Evolutionary conservation across 1,140 invertebrate genomes (phyloP), one percentile per base, ranked within the genome.

Genomic region (Belonocnema kinseyi): DNA sequence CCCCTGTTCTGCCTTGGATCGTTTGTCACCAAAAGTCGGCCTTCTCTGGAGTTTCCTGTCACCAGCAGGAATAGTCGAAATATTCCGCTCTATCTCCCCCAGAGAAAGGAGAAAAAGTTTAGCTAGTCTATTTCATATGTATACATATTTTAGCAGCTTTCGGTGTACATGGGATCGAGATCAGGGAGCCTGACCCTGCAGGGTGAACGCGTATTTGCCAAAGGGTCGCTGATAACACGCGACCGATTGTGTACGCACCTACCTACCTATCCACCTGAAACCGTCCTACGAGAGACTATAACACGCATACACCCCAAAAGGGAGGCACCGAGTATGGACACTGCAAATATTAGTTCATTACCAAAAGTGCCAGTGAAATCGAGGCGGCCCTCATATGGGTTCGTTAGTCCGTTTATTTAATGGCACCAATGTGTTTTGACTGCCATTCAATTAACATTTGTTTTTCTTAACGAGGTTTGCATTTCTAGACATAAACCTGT

Each of bases 341-440:
- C 82, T 74, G 88, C 88, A 91, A 91, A 91, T 91, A 91, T 91
- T 91, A 91, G 90, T 91, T 91, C 89, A 91, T 91, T 91, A 91
- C 85, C 85, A 90, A 91, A 91, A 91, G 90, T 91, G 90, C 85
- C 86, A 83, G 87, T 79, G 84, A 81, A 85, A 85, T 83, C 82
- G 75, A 83, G 75, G 82, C 73, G 82, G 78, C 82, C 84, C 84
- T 82, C 76, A 77, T 82, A 85, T 75, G 80, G 75, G 79, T 73
- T 85, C 84, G 85, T 85, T 80, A 83, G 80, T 83, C 80, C 86
- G 85, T 86, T 87, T 86, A 86, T 90, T 89, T 86, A 85, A 89
- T 85, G 82, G 80, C 85, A 85, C 84, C 85, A 80, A 75, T 73
- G 61, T 40, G 33, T 66, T 66, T 66, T 26, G 61, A 66, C 61